Conservation (phyloP, 30 jellyfish, hydroid and myxozoan species). For the Catostylus mosaicus region DNA sequence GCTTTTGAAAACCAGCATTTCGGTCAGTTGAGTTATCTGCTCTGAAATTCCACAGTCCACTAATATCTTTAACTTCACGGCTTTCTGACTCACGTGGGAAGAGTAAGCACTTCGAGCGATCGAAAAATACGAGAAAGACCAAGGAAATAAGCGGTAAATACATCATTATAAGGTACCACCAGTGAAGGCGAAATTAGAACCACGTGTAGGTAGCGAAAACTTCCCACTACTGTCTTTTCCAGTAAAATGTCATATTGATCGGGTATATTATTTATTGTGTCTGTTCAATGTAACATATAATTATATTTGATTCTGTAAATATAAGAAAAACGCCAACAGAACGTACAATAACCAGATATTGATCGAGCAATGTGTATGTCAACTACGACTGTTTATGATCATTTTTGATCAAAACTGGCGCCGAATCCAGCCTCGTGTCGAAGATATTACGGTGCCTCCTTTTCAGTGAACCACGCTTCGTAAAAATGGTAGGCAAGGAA, state of each 20-base stretch:
- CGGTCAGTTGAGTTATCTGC: conserved; percentile 90
- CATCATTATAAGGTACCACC: no score
- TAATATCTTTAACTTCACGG: conserved; percentile 77
- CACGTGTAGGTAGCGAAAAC: no score
- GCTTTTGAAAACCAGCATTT: conserved; percentile 79
- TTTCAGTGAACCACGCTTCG: neutral
- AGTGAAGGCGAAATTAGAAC: no score
- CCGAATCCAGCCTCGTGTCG: conserved; percentile 3
- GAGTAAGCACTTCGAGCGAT: conserved; percentile 15
- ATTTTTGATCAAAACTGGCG: neutral
- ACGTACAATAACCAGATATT: neutral
- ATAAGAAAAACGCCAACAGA: no score
- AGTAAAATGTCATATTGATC: no score
- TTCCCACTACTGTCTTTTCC: no score
- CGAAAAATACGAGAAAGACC: neutral
- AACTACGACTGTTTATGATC: neutral
- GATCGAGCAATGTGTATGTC: neutral
- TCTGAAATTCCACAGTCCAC: conserved; percentile 92
- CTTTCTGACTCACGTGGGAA: conserved; percentile 94
- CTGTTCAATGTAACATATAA: no score
- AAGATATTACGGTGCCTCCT: neutral
- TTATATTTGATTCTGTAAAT: no score
- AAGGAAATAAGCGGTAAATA: neutral
- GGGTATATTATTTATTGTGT: no score
- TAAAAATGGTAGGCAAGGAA: no score